Evolutionary conservation across 2,888 invertebrate species (phyloP).

Genomic region (Pterobdella sp.): DNA sequence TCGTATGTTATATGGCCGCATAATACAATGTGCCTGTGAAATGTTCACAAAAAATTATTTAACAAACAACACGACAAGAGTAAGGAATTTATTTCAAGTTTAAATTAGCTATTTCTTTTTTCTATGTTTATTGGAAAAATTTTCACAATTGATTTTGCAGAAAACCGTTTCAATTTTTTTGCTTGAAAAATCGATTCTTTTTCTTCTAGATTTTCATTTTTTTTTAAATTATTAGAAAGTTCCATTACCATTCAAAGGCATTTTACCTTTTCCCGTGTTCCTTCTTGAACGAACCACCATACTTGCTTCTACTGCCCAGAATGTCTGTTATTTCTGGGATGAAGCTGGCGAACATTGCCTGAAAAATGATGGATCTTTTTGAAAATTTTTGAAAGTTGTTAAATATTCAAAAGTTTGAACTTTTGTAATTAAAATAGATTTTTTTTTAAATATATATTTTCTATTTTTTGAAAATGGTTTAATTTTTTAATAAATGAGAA

Average conservation of each 20-base stretch:
- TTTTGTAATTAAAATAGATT: background rate
- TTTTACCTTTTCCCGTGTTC: slow-evolving; percentile 97
- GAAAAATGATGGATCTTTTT: slow-evolving; percentile 38
- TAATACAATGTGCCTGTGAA: slow-evolving; percentile 93
- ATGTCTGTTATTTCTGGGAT: slow-evolving; percentile 99
- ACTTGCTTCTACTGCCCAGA: slow-evolving; percentile 97
- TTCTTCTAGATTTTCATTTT: no score
- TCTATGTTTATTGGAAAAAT: no score
- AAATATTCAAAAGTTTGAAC: no score
- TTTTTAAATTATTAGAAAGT: no score
- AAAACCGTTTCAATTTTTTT: no score
- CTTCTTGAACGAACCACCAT: slow-evolving; percentile 98
- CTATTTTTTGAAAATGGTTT: background rate
- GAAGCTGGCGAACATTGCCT: slow-evolving; percentile 99
- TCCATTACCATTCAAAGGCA: no score
- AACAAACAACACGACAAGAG: background rate
- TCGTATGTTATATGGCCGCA: slow-evolving; percentile 99
- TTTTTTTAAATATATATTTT: background rate
- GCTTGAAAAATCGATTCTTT: no score
- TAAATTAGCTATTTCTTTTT: no score
- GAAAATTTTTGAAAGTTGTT: no score
- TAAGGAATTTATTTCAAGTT: no score
- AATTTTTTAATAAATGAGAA: background rate
- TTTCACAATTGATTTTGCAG: no score
- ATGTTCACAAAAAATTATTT: background rate